These are phyloP conservation scores for Dipodomys spectabilis DNA, from an alignment of 2,113 vertebrate genomes.

Conservation along the genomic window DNA sequence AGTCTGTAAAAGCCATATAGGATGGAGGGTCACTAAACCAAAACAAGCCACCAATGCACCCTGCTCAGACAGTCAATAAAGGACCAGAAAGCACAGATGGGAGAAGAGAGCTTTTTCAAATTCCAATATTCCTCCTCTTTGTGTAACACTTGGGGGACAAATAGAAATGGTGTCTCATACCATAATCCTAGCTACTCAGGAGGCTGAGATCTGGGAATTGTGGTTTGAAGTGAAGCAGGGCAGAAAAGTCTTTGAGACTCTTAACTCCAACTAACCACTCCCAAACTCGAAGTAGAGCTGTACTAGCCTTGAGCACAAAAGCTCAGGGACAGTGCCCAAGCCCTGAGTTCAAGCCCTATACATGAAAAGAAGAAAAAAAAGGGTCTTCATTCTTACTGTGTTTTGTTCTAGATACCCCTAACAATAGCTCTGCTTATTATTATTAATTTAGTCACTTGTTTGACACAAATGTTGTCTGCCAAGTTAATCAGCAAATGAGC, in stretches of 20 bases:
- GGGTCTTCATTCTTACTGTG: background rate
- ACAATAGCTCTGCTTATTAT: background rate
- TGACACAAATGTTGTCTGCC: background rate
- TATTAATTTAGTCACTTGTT: background rate
- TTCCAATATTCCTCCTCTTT: background rate
- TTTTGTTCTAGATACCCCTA: constrained; percentile 27
- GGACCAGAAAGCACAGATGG: background rate
- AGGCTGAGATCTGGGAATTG: no score
- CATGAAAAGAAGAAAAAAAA: background rate
- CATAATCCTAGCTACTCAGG: no score
- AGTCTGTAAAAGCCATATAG: background rate
- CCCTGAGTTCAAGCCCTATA: no score
- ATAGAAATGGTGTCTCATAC: background rate
- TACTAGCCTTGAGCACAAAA: no score
- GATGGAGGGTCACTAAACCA: background rate
- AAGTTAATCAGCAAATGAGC: background rate
- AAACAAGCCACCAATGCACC: background rate
- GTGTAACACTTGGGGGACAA: background rate
- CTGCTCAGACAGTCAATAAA: background rate
- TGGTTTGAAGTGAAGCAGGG: no score
- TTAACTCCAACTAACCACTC: no score
- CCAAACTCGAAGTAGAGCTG: no score
- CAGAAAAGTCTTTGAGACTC: no score
- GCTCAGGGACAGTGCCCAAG: no score
- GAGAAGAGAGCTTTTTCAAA: background rate